Base-by-base conservation (phyloP, 2,888 invertebrate species). In the Uloborus plumipes region DNA sequence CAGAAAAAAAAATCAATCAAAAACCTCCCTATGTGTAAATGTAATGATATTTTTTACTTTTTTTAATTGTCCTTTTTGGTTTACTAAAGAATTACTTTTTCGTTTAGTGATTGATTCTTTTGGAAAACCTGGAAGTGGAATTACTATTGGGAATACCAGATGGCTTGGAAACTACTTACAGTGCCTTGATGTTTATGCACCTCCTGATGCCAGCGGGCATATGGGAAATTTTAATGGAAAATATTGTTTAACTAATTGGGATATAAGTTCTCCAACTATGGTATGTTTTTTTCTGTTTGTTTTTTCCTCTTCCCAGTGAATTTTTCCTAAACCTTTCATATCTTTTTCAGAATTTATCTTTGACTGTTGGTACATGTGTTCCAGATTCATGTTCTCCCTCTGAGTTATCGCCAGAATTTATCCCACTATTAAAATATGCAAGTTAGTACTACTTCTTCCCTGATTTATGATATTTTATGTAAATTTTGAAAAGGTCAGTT, bases 121-220 rank as follows among this genome's bases (percentile, higher is more conserved):
- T 26, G 47, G 47, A 15, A 64, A 64, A 18, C 64, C 64, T 15
- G 64, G 49, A 7, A 64, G 64, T 47, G 64, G 64, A 39, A 64
- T 64, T 18, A 16, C 49, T 11, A 4, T 18, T 18, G 64, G 64
- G 1, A 64, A 47, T 26, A 11, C 49, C 11, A 47, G 18, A 13
- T 64, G 47, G 64, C 1, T 6, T 15, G 64, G 64, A 13, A 20
- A 64, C n/a, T 64, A 64, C 18, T 13, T 15, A 13, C 47, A 64
- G 22, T 64, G 64, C 18, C 11, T 64, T 39, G 13, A 39, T 7
- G 64, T 64, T 15, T 59, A 59, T 59, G 47, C 47, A 4, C 26
- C 64, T 14, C 11, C 47, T 15, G 49, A 64, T 22, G 18, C 15
- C 26, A 6, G 2, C 11, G 22, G 15, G 11, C 6, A 20, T 1